Conservation (phyloP, 2,113 vertebrate genomes). For the Hippoglossus stenolepis region DNA sequence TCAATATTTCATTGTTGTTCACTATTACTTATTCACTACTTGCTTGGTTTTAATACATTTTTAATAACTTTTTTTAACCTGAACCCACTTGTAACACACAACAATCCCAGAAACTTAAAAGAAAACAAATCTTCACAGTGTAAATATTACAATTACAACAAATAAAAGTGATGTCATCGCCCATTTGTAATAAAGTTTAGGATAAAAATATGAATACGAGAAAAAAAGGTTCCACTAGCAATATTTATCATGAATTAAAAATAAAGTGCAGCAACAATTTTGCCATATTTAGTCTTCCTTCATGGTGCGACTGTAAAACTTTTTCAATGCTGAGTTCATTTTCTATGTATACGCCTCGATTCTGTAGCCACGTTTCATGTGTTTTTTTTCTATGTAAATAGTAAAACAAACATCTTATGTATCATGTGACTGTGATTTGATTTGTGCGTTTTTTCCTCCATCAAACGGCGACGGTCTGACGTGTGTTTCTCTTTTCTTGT, state of each 20-base stretch:
- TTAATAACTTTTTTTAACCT: neutral
- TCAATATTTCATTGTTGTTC: neutral
- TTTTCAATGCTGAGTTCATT: slow-evolving; percentile 11
- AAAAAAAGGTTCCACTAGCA: slow-evolving; percentile 41
- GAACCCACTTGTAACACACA: neutral
- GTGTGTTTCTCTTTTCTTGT: neutral
- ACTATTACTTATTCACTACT: too few species aligned
- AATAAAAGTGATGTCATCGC: neutral
- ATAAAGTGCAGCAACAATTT: slow-evolving; percentile 28
- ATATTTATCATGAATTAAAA: slow-evolving; percentile 46
- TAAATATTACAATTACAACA: neutral
- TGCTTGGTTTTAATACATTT: neutral
- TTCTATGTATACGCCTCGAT: slow-evolving; percentile 17
- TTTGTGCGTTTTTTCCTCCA: slow-evolving; percentile 29
- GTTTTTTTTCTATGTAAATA: slow-evolving; percentile 61
- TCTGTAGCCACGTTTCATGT: slow-evolving; percentile 30
- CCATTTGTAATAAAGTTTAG: neutral
- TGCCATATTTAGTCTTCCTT: slow-evolving; percentile 73
- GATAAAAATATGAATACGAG: neutral
- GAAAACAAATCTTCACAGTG: neutral
- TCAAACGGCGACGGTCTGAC: slow-evolving; percentile 1
- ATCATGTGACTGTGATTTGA: slow-evolving; percentile 18
- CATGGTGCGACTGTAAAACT: slow-evolving; percentile 4
- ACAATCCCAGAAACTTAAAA: neutral
- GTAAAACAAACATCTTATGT: slow-evolving; percentile 35